phyloP scores from a whole-genome alignment of 2,113 vertebrate species.

The Amblyornis subalaris region DNA sequence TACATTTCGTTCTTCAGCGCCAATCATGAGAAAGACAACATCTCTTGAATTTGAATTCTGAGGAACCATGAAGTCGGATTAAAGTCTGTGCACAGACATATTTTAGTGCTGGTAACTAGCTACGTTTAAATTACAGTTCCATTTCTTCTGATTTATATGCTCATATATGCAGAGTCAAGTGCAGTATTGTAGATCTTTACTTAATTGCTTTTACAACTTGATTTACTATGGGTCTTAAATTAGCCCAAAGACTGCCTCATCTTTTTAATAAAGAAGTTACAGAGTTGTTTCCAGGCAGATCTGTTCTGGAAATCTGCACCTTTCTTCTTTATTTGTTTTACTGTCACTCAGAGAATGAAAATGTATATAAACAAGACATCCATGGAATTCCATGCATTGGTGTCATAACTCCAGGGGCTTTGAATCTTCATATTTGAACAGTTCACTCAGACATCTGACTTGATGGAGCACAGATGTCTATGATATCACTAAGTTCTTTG shows the following conservation, averaged over 20 bases:
- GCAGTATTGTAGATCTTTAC: background rate
- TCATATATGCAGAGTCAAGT: background rate
- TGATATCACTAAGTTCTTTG: conserved; percentile 3
- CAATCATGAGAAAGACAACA: background rate
- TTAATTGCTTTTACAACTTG: conserved; percentile 14
- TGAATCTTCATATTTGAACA: background rate
- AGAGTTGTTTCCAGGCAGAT: background rate
- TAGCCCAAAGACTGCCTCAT: background rate
- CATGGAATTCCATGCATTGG: conserved; percentile 40
- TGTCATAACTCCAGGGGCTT: conserved; percentile 34
- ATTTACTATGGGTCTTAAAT: background rate
- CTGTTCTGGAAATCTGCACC: conserved; percentile 1
- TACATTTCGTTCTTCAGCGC: background rate
- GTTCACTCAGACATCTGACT: background rate
- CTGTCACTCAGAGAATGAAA: conserved; percentile 15
- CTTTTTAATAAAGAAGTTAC: conserved; percentile 5
- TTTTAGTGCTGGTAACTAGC: background rate
- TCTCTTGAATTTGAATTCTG: background rate
- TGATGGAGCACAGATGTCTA: conserved; percentile 54
- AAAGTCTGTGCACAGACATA: background rate
- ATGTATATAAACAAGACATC: conserved; percentile 22
- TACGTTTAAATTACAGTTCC: background rate
- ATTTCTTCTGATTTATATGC: background rate
- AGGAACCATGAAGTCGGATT: background rate
- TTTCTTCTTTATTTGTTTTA: conserved; percentile 52